Percentiles rank a stretch among this genome's conserved stretches.
phyloP scores from a whole-genome alignment of 2,888 invertebrate genomes.

The Phortica okadai region DNA sequence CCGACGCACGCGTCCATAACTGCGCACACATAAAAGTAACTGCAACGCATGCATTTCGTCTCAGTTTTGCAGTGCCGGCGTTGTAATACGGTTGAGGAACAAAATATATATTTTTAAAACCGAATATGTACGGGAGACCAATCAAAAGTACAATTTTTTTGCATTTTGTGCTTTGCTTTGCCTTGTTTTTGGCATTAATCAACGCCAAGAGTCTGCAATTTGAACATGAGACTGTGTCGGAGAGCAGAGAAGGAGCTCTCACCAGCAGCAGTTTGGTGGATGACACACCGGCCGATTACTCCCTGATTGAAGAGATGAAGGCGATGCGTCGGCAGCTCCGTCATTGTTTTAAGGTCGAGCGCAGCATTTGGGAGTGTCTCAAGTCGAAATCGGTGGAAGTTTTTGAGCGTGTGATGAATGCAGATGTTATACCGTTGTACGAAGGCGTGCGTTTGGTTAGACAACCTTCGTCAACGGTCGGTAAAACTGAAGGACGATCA shows the following conservation, averaged over 20 bases:
- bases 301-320: constrained; percentile 44
- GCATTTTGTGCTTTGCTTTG: not conserved
- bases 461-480: not conserved
- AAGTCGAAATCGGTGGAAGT: constrained; percentile 72
- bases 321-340: constrained; percentile 58
- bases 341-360: constrained; percentile 54
- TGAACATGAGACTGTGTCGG: not conserved
- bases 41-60: not conserved
- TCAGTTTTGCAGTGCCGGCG: not conserved
- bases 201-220: constrained; percentile 6
- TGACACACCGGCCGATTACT: not conserved
- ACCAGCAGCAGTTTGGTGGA: not conserved
- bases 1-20: not conserved
- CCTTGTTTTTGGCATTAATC: not conserved
- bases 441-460: constrained; percentile 80
- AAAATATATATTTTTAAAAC: not conserved
- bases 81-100: not conserved
- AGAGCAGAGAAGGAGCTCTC: not conserved
- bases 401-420: constrained; percentile 80
- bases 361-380: constrained; percentile 75
- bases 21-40: constrained; percentile 16
- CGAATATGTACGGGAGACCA: not conserved
- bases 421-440: constrained; percentile 81
- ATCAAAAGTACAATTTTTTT: not conserved
- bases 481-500: not conserved